These are phyloP conservation scores for Scolopax rusticola DNA, from an alignment of 2,797 vertebrate species.

Conservation along the genomic window DNA sequence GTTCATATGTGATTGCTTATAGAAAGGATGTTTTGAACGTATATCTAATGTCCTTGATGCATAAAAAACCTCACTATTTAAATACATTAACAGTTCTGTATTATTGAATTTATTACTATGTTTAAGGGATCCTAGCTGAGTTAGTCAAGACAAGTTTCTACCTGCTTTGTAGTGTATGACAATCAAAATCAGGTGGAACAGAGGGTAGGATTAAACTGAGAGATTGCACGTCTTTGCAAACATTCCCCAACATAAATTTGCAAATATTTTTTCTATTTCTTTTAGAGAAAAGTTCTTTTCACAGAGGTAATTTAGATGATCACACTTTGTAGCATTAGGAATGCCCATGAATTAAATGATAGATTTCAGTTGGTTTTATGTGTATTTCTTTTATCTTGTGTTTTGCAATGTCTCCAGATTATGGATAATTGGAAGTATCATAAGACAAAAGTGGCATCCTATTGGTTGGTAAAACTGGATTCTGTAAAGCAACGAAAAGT, in stretches of 20 bases:
- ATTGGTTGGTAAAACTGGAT: constrained; percentile 97
- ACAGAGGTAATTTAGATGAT: background rate
- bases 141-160: background rate
- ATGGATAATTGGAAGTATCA: constrained; percentile 98
- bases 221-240: background rate
- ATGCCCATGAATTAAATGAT: background rate
- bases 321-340: background rate
- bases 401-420: constrained; percentile 82
- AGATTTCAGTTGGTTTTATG: background rate
- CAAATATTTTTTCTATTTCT: background rate
- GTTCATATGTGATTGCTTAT: background rate
- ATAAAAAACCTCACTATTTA: background rate
- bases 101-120: background rate
- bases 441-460: constrained; percentile 97
- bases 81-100: background rate
- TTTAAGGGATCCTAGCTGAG: background rate
- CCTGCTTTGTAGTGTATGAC: background rate
- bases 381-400: background rate
- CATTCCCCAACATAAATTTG: background rate
- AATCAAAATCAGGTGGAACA: background rate
- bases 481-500: constrained; percentile 96
- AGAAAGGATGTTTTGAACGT: background rate
- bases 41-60: background rate
- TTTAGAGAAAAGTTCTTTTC: background rate
- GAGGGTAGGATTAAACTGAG: background rate